phyloP scores from a whole-genome alignment of 2,797 vertebrate species.

The Chiloscyllium punctatum region DNA sequence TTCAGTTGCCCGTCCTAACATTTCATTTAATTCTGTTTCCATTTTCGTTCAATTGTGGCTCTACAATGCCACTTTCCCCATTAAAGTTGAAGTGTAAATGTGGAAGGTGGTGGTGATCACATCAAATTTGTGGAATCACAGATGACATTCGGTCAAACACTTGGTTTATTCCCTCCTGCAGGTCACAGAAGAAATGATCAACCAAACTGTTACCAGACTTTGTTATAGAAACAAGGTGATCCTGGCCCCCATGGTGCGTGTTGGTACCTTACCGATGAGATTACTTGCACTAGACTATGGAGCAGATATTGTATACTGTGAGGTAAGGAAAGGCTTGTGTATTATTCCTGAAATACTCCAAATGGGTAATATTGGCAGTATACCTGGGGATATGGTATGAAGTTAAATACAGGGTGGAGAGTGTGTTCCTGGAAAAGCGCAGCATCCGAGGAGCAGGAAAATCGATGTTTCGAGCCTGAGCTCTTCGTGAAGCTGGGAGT shows the following conservation, averaged over 20 bases:
- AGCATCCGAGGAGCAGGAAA: too few species aligned
- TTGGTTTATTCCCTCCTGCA: slow-evolving; percentile 42
- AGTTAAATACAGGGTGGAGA: too few species aligned
- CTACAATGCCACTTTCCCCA: too few species aligned
- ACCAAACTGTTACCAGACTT: slow-evolving; percentile 52
- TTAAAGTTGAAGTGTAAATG: not conserved
- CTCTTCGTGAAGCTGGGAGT: too few species aligned
- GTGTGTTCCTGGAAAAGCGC: too few species aligned
- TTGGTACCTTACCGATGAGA: slow-evolving; percentile 88
- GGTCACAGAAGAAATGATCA: slow-evolving; percentile 50
- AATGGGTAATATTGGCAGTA: not conserved
- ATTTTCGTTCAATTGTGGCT: not conserved
- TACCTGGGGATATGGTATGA: not conserved
- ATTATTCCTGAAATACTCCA: not conserved
- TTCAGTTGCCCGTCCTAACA: not conserved
- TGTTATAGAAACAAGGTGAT: slow-evolving; percentile 71
- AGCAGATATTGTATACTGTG: slow-evolving; percentile 88
- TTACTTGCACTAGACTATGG: slow-evolving; percentile 89
- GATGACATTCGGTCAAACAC: not conserved
- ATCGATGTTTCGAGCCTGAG: too few species aligned
- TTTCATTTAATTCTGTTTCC: not conserved
- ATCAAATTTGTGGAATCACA: not conserved
- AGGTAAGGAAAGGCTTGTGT: slow-evolving; percentile 61
- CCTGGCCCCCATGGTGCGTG: slow-evolving; percentile 89
- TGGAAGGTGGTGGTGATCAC: too few species aligned